Evolutionary conservation across 1,140 invertebrate species (phyloP).

Genomic region (Neodiprion fabricii): DNA sequence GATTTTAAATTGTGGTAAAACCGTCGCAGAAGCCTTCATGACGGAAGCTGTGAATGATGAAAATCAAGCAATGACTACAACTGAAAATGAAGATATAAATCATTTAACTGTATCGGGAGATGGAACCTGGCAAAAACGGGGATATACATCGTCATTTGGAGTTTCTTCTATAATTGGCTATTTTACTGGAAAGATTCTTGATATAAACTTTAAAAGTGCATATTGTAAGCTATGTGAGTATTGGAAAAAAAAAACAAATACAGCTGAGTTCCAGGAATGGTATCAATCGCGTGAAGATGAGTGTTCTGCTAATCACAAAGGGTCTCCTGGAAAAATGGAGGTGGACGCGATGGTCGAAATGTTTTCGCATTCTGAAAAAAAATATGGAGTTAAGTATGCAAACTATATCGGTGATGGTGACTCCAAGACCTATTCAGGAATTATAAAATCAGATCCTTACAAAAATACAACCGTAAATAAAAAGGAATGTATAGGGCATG

Average conservation of each 20-base stretch:
- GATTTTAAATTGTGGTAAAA: conserved; percentile 21
- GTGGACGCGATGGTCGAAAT: conserved; percentile 17
- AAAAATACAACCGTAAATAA: not conserved
- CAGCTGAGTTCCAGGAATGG: conserved; percentile 25
- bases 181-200: conserved; percentile 12
- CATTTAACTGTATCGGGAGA: not conserved
- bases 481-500: not conserved
- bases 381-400: not conserved
- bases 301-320: conserved; percentile 26
- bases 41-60: conserved; percentile 13
- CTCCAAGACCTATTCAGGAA: not conserved
- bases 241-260: conserved; percentile 24
- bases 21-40: conserved; percentile 7
- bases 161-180: conserved; percentile 12
- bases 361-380: no score
- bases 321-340: conserved; percentile 29
- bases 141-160: conserved; percentile 13
- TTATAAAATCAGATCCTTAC: not conserved
- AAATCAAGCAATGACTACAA: not conserved
- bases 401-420: not conserved
- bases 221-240: no score
- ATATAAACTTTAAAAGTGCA: not conserved
- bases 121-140: conserved; percentile 1
- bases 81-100: not conserved
- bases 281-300: conserved; percentile 20